Evolutionary conservation across 1,140 invertebrate genomes (phyloP).

Genomic region (Cyphomyrmex costatus): DNA sequence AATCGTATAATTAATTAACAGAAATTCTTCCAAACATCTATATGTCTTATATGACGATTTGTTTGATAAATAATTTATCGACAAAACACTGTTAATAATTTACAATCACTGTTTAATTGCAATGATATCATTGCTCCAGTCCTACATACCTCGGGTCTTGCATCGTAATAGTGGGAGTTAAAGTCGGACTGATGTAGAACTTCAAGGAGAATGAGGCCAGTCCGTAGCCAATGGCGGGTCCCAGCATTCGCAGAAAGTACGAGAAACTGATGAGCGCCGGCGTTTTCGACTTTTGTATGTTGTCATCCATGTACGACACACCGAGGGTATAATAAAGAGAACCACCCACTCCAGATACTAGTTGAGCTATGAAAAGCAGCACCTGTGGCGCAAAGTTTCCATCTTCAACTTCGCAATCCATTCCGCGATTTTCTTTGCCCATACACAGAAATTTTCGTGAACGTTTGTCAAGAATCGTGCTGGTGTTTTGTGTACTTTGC

Average conservation of each 20-base stretch:
- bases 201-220: conserved; percentile 90
- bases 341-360: conserved; percentile 90
- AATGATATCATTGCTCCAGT: not conserved
- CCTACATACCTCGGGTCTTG: conserved; percentile 88
- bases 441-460: conserved; percentile 82
- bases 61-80: conserved; percentile 4
- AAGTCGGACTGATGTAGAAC: conserved; percentile 90
- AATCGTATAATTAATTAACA: not conserved
- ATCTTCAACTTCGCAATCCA: conserved; percentile 87
- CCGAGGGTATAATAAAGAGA: conserved; percentile 90
- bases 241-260: conserved; percentile 91
- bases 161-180: conserved; percentile 90
- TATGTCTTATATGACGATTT: not conserved
- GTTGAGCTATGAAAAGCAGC: conserved; percentile 89
- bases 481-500: conserved; percentile 59
- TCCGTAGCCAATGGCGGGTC: conserved; percentile 91
- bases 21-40: not conserved
- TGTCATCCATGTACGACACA: conserved; percentile 91
- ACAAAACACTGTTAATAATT: no score
- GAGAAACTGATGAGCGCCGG: conserved; percentile 90
- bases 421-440: conserved; percentile 78
- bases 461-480: conserved; percentile 76
- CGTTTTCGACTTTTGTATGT: conserved; percentile 91
- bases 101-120: not conserved
- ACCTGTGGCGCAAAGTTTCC: conserved; percentile 88